Evolutionary conservation across 2,113 vertebrate genomes (phyloP).

Genomic region (Neodon shergylaensis): DNA sequence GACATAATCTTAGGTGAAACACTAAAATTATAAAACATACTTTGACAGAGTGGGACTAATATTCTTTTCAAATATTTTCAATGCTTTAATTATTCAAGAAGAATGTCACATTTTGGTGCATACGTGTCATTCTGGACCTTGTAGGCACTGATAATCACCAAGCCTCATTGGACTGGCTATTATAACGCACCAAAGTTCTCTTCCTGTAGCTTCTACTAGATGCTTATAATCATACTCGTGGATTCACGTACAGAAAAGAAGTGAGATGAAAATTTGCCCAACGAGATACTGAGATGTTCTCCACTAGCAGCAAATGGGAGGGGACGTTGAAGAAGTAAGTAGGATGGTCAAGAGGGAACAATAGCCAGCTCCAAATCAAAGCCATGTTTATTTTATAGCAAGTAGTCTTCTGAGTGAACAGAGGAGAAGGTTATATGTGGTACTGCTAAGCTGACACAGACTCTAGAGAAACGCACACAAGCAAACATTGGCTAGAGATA

Average conservation of each 20-base stretch:
- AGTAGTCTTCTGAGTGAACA: slow-evolving; percentile 16
- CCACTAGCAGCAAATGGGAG: neutral
- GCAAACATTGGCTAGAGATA: neutral
- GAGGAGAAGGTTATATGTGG: neutral
- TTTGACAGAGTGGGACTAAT: neutral
- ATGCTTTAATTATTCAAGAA: neutral
- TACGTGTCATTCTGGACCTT: neutral
- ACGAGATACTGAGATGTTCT: neutral
- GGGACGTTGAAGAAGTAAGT: neutral
- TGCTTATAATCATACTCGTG: neutral
- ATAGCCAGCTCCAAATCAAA: slow-evolving; percentile 8
- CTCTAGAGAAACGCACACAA: neutral
- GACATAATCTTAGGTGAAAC: neutral
- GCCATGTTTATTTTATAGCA: slow-evolving; percentile 19
- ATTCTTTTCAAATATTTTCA: slow-evolving; percentile 10
- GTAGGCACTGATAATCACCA: neutral
- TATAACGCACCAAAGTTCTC: neutral
- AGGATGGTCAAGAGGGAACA: neutral
- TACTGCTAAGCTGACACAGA: neutral
- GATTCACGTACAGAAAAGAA: slow-evolving; percentile 23
- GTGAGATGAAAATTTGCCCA: neutral
- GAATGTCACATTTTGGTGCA: neutral
- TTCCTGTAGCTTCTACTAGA: neutral
- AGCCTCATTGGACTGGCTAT: neutral
- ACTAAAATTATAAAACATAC: neutral